Base-by-base conservation (phyloP, 2,888 invertebrate genomes). In the Leptinotarsa peninsularis region DNA sequence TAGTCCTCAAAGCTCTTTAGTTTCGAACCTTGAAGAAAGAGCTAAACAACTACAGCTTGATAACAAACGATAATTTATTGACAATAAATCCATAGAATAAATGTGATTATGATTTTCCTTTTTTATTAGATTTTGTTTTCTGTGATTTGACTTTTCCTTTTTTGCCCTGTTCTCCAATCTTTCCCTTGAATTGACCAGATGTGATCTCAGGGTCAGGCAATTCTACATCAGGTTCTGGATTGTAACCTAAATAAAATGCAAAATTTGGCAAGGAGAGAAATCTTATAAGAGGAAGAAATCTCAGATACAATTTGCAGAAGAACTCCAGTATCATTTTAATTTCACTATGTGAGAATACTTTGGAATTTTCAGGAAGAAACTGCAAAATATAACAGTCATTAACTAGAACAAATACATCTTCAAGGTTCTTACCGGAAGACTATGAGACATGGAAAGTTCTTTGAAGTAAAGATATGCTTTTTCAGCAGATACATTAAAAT, bases 1-100 rank as follows among this genome's bases (percentile, higher is more conserved):
- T 82, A 91, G 91, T 74, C 93, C 92, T 85, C 95, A 94, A 85
- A 91, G 91, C 79, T 91, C 89, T 56, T 89, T 95, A 60, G 92
- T 94, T 1, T 90, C 91, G 78, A 90, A 93, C 78, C 90, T 95
- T 66, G 91, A 94, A 76, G 90, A 91, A 81, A 91, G 93, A 86
- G 88, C 81, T 4, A 86, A 88, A 77, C 88, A 89, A 78, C 79
- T 89, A 72, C 81, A 85, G 74, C 43, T 17, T n/a, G 82, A 83
- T 69, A 75, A 83, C 18, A 69, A 79, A 73, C 73, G 67, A 72
- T 54, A 33, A 63, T 72, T 75, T 73, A 75, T 73, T 77, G 54
- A 72, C 70, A 56, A 67, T 66, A 52, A 74, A 75, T 74, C 33
- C 49, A 73, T 50, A 74, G 17, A 73, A 27, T n/a, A 54, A 56